A percentile compares a stretch with the other conserved stretches of the same genome.
phyloP scores from a whole-genome alignment of 2,797 vertebrate species.

The Alosa sapidissima region DNA sequence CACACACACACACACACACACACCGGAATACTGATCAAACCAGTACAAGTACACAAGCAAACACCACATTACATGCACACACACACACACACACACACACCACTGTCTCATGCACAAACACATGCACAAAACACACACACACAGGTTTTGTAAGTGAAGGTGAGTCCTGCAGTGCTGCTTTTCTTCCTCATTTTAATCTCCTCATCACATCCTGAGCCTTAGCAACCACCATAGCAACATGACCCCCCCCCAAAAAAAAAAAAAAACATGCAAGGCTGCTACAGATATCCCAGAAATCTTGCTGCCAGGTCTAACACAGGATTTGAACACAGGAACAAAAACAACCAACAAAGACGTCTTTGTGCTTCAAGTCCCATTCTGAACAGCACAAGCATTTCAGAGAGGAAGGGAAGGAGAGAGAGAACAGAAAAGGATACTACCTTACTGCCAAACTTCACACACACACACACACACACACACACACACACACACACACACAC shows the following conservation, averaged over 20 bases:
- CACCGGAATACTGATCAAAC: too few relatives aligned
- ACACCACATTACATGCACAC: conserved; percentile 8
- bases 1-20: conserved; percentile 10
- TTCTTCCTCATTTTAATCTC: not conserved
- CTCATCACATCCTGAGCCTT: conserved; percentile 26
- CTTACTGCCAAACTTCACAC: not conserved
- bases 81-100: not conserved
- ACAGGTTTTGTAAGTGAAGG: not conserved
- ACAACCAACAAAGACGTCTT: not conserved
- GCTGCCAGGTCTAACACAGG: not conserved
- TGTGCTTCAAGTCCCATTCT: conserved; percentile 3
- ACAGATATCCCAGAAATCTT: not conserved
- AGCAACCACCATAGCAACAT: conserved; percentile 51
- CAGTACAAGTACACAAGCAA: not conserved
- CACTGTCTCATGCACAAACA: not conserved
- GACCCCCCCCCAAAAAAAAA: not conserved
- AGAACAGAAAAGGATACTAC: not conserved
- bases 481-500: too few relatives aligned
- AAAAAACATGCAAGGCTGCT: not conserved
- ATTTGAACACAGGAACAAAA: not conserved
- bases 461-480: not conserved
- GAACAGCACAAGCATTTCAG: not conserved
- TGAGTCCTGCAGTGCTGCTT: not conserved
- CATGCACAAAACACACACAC: not conserved
- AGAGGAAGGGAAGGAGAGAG: not conserved